phyloP scores from a whole-genome alignment of 2,888 invertebrate genomes.

The Osedax frankpressi region DNA sequence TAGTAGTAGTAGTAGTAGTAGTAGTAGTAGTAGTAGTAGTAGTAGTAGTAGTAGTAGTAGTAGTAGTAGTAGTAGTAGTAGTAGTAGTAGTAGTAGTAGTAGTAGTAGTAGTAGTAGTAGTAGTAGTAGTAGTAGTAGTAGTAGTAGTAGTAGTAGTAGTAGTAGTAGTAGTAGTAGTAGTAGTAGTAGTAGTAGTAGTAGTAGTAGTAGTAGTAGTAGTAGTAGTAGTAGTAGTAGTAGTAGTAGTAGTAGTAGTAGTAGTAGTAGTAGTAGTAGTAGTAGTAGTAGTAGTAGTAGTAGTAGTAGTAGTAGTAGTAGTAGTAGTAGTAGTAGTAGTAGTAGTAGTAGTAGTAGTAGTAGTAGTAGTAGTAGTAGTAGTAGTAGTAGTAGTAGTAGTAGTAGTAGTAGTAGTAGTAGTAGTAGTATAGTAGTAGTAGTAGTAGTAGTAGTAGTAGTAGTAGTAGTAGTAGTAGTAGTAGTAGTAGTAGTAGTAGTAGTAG shows the following conservation, averaged over 20 bases:
- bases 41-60: neutral
- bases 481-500: neutral
- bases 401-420: neutral
- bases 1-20: neutral
- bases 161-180: neutral
- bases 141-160: slow-evolving; percentile 23
- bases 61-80: neutral
- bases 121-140: neutral
- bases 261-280: neutral
- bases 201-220: neutral
- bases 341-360: neutral
- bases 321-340: neutral
- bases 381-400: neutral
- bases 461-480: neutral
- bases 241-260: neutral
- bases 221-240: neutral
- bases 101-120: neutral
- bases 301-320: neutral
- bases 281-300: neutral
- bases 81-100: neutral
- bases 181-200: neutral
- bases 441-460: neutral
- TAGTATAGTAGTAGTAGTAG: neutral
- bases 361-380: neutral
- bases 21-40: neutral